These are phyloP conservation scores for Sebastes steindachneri DNA, from an alignment of 2,797 vertebrate species.

Conservation along the genomic window DNA sequence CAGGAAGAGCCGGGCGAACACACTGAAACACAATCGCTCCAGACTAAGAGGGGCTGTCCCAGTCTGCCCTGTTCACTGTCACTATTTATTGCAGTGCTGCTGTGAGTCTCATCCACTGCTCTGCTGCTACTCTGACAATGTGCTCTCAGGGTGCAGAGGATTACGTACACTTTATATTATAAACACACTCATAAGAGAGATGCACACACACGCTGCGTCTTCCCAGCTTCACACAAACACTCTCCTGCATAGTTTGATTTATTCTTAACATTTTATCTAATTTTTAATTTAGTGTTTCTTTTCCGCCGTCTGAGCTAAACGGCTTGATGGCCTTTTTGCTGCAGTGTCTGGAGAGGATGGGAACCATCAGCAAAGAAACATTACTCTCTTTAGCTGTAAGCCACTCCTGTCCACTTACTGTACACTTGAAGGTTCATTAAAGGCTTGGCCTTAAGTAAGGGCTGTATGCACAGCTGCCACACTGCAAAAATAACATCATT, in stretches of 20 bases:
- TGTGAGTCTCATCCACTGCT: slow-evolving; percentile 40
- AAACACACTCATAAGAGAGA: slow-evolving; percentile 3
- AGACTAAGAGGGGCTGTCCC: slow-evolving; percentile 67
- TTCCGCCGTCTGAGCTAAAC: slow-evolving; percentile 77
- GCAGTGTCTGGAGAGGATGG: slow-evolving; percentile 86
- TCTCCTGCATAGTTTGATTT: slow-evolving; percentile 5
- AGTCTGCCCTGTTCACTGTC: slow-evolving; percentile 65
- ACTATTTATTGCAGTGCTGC: slow-evolving; percentile 47
- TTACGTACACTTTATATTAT: background rate
- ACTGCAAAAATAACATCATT: slow-evolving; percentile 45
- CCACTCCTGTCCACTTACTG: slow-evolving; percentile 73
- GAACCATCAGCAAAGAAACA: slow-evolving; percentile 63
- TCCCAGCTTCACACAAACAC: background rate
- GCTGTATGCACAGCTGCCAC: slow-evolving; percentile 65
- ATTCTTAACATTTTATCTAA: slow-evolving; percentile 58
- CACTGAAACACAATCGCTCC: slow-evolving; percentile 74
- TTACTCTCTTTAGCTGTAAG: slow-evolving; percentile 61
- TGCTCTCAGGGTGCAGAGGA: background rate
- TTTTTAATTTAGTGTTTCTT: slow-evolving; percentile 86
- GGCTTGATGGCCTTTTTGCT: slow-evolving; percentile 79
- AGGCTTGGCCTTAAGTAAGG: slow-evolving; percentile 52
- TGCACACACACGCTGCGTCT: background rate
- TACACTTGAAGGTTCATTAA: slow-evolving; percentile 73
- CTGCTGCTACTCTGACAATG: slow-evolving; percentile 7
- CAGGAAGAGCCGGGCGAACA: slow-evolving; percentile 68